Conservation (phyloP, 2,888 invertebrate genomes). For the Zaprionus obscuricornis region DNA sequence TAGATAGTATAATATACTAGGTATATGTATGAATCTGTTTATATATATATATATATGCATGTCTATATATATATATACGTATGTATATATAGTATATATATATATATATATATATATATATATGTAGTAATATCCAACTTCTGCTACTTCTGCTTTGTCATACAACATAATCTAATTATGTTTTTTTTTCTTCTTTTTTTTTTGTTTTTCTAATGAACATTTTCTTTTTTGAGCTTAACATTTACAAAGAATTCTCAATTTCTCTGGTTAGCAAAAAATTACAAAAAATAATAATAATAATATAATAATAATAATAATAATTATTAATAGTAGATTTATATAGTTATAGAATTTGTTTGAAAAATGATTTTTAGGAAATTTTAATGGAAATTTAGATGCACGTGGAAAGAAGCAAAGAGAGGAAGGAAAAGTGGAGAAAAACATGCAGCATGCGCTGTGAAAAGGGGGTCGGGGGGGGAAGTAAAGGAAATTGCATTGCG, state of each 20-base stretch:
- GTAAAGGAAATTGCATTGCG: too few species aligned
- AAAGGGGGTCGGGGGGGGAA: too few species aligned
- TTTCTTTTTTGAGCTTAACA: slow-evolving; percentile 78
- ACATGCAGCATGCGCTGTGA: too few species aligned
- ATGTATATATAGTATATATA: slow-evolving; percentile 50
- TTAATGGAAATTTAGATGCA: too few species aligned
- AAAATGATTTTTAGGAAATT: too few species aligned
- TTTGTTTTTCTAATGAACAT: slow-evolving; percentile 65
- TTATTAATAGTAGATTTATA: too few species aligned
- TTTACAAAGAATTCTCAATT: slow-evolving; percentile 73
- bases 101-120: slow-evolving; percentile 51
- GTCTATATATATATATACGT: slow-evolving; percentile 49
- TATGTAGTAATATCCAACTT: slow-evolving; percentile 63
- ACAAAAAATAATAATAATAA: slow-evolving; percentile 42
- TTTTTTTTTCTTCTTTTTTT: slow-evolving; percentile 29
- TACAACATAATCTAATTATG: slow-evolving; percentile 78
- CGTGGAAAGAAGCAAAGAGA: too few species aligned
- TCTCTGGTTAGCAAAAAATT: slow-evolving; percentile 46
- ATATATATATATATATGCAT: slow-evolving; percentile 45
- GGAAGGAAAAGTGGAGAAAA: too few species aligned
- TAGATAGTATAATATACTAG: slow-evolving; percentile 70
- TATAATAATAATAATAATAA: slow-evolving; percentile 41
- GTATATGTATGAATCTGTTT: slow-evolving; percentile 61
- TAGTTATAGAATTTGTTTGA: too few species aligned
- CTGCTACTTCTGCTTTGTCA: slow-evolving; percentile 63